Evolutionary conservation across 1,140 invertebrate species (phyloP).

Genomic region (Trypoxylus dichotomus): DNA sequence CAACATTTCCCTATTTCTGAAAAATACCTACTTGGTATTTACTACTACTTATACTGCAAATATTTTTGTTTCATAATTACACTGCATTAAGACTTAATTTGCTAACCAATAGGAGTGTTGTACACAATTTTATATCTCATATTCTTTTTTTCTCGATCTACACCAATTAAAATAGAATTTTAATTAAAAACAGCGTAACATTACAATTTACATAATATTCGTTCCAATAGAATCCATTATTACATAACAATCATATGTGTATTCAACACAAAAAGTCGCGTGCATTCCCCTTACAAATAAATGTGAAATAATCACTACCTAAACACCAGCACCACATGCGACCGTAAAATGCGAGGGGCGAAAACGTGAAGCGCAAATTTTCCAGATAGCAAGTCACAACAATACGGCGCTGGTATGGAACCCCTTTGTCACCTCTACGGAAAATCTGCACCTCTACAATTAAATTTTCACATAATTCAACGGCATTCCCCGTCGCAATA

Average conservation of each 20-base stretch:
- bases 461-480: constrained; percentile 3
- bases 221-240: background rate
- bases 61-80: too few species aligned
- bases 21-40: too few species aligned
- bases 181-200: too few species aligned
- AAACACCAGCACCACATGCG: background rate
- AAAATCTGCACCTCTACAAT: background rate
- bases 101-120: too few species aligned
- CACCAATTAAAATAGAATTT: too few species aligned
- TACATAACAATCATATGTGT: background rate
- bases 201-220: background rate
- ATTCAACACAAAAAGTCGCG: background rate
- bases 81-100: too few species aligned
- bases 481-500: background rate
- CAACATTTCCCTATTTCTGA: too few species aligned
- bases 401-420: background rate
- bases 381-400: background rate
- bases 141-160: too few species aligned
- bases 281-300: background rate
- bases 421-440: background rate
- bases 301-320: background rate
- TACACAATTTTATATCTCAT: too few species aligned
- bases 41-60: too few species aligned
- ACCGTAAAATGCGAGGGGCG: background rate
- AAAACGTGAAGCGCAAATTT: background rate